phyloP scores from a whole-genome alignment of 2,797 vertebrate species.

The Philypnodon macrostomus region DNA sequence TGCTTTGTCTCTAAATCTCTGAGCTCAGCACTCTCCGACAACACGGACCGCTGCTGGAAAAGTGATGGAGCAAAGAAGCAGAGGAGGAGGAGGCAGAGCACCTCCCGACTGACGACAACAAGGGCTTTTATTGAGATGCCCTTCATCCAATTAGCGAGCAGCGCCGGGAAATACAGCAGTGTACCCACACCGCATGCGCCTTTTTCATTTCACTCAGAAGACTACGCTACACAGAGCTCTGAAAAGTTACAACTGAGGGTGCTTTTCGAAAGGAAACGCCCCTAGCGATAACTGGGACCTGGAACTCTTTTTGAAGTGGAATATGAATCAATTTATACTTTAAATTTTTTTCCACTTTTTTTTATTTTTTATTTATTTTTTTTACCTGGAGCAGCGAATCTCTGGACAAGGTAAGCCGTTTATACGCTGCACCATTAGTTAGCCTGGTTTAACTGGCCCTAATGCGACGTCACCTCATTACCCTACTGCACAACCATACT shows the following conservation, averaged over 20 bases:
- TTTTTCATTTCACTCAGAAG: slow-evolving; percentile 46
- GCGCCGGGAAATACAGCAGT: slow-evolving; percentile 81
- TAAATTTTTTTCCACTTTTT: neutral
- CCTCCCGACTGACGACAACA: slow-evolving; percentile 61
- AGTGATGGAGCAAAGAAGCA: slow-evolving; percentile 52
- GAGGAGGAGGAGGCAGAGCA: slow-evolving; percentile 63
- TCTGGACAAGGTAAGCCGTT: too few species aligned
- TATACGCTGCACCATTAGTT: too few species aligned
- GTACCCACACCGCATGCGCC: slow-evolving; percentile 61
- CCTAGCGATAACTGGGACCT: slow-evolving; percentile 44
- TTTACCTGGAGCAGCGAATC: too few species aligned
- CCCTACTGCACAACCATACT: too few species aligned
- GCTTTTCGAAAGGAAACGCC: slow-evolving; percentile 23
- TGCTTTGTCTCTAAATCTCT: slow-evolving; percentile 62
- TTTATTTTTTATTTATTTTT: too few species aligned
- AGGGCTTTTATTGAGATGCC: slow-evolving; percentile 67
- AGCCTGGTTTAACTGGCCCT: too few species aligned
- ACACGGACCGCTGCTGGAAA: slow-evolving; percentile 36
- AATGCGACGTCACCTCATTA: too few species aligned
- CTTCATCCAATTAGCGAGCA: slow-evolving; percentile 70
- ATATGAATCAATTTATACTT: slow-evolving; percentile 42
- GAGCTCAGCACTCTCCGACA: slow-evolving; percentile 71
- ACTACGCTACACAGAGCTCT: slow-evolving; percentile 35
- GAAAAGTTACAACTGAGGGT: slow-evolving; percentile 36
- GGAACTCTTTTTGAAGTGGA: slow-evolving; percentile 49